Evolutionary conservation across 2,888 invertebrate genomes (phyloP).

Genomic region (Himalopsyche japonica): DNA sequence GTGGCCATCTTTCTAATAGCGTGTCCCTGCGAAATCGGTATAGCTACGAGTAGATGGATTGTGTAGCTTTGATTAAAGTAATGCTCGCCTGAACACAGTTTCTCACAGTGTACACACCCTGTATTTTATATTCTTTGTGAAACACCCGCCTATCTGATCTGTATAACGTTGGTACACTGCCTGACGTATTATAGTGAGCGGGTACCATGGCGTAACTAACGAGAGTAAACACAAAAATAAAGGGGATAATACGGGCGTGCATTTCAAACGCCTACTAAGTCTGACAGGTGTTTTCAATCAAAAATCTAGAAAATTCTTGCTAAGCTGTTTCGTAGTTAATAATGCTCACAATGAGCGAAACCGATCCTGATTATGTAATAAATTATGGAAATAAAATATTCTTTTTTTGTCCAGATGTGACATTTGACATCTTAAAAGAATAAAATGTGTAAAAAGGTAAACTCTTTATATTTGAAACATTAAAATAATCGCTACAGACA

Average conservation of each 20-base stretch:
- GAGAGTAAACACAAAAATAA: slow-evolving; percentile 33
- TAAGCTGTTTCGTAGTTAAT: no score
- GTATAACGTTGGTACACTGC: not conserved
- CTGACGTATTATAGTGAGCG: not conserved
- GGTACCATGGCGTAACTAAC: slow-evolving; percentile 19
- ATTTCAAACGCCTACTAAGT: not conserved
- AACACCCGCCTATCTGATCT: not conserved
- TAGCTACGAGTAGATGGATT: not conserved
- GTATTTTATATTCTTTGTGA: not conserved
- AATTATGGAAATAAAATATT: no score
- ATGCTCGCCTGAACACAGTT: slow-evolving; percentile 18
- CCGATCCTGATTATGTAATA: no score
- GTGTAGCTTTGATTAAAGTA: slow-evolving; percentile 29
- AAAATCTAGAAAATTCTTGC: no score
- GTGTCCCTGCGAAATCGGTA: not conserved
- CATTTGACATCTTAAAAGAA: no score
- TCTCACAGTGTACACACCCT: not conserved
- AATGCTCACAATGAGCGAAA: no score
- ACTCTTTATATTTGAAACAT: no score
- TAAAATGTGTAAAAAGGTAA: no score
- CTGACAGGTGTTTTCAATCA: not conserved
- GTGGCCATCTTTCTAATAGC: no score
- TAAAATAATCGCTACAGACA: no score
- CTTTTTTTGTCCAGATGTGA: no score
- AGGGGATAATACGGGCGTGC: slow-evolving; percentile 25